These are phyloP conservation scores for Mungos mungo DNA, from an alignment of 2,113 vertebrate genomes.

Conservation along the genomic window DNA sequence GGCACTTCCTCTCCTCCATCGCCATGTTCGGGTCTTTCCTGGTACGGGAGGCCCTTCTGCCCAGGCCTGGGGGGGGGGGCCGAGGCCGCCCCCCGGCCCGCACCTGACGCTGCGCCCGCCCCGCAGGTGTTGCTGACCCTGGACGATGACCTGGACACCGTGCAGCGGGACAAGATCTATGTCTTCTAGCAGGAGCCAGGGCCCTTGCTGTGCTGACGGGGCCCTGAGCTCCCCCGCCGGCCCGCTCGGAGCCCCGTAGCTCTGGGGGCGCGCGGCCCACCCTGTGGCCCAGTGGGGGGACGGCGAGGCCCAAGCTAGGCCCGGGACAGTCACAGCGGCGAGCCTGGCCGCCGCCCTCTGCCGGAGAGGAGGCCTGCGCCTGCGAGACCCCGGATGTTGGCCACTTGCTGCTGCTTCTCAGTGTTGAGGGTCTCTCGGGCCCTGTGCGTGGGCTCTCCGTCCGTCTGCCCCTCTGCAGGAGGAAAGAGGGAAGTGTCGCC, in stretches of 20 bases:
- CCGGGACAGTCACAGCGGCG: not conserved
- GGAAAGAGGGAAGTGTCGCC: not conserved
- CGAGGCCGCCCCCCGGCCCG: not conserved
- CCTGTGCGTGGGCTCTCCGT: not conserved
- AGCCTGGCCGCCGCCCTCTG: slow-evolving; percentile 15
- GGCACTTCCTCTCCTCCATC: slow-evolving; percentile 99
- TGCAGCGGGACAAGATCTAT: slow-evolving; percentile 97
- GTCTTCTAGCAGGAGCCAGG: slow-evolving; percentile 87
- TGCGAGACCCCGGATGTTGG: not conserved
- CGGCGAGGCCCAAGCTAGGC: not conserved
- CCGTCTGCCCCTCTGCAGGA: not conserved
- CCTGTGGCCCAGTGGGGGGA: not conserved
- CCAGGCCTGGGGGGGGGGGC: not conserved
- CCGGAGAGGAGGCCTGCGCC: not conserved
- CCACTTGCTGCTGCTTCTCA: slow-evolving; percentile 73
- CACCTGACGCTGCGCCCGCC: not conserved
- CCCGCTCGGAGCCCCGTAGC: not conserved
- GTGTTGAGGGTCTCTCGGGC: slow-evolving; percentile 43
- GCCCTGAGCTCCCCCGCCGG: not conserved
- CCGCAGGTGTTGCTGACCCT: slow-evolving; percentile 94
- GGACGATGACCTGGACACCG: slow-evolving; percentile 94
- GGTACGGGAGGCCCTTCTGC: slow-evolving; percentile 81
- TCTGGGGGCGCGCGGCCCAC: not conserved
- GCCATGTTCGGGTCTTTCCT: slow-evolving; percentile 99
- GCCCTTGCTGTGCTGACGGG: not conserved